Evolutionary conservation across 2,113 vertebrate genomes (phyloP).

Genomic region (Dendrocopos noguchii): DNA sequence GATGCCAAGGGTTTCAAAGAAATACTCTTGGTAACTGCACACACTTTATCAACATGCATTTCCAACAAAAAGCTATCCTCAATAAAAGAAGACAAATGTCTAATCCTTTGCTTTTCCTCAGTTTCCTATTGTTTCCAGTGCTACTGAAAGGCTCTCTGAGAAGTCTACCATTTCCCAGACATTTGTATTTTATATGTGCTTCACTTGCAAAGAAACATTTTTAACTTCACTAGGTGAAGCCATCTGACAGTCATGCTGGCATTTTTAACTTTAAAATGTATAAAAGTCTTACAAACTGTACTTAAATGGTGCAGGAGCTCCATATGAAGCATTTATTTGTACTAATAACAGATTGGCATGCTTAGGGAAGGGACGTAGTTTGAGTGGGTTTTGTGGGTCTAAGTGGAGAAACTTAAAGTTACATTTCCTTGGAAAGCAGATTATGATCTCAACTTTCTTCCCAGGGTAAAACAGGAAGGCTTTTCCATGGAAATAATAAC

Average conservation of each 20-base stretch:
- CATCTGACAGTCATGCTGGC: not conserved
- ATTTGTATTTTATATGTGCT: not conserved
- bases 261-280: not conserved
- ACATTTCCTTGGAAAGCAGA: not conserved
- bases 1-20: conserved; percentile 30
- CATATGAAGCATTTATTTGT: not conserved
- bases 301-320: not conserved
- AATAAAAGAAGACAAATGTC: conserved; percentile 7
- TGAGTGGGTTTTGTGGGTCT: not conserved
- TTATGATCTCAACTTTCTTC: not conserved
- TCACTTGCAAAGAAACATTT: not conserved
- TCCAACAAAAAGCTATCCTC: conserved; percentile 24
- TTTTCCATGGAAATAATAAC: not conserved
- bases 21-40: not conserved
- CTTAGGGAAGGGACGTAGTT: not conserved
- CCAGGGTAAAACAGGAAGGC: not conserved
- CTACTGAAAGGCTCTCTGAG: not conserved
- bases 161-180: not conserved
- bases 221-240: not conserved
- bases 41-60: not conserved
- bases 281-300: not conserved
- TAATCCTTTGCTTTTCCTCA: not conserved
- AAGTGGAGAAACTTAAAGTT: not conserved
- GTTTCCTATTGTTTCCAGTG: conserved; percentile 6
- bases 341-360: not conserved